Conservation (phyloP, 2,113 vertebrate genomes). For the Cisticola juncidis region DNA sequence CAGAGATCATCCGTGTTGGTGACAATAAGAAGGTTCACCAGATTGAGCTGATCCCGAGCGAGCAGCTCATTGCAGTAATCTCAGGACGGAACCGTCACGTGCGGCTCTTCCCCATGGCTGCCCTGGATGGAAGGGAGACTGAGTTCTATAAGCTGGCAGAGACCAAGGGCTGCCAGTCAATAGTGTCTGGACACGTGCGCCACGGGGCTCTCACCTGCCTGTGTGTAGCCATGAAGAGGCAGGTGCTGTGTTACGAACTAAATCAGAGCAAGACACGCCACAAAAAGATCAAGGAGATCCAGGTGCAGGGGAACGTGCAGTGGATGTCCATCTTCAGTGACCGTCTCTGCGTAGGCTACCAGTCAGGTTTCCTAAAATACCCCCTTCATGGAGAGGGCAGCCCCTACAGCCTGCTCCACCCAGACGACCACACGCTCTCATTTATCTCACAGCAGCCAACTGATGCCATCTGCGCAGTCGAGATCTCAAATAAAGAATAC, state of each 20-base stretch:
- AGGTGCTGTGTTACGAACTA: conserved; percentile 94
- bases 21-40: conserved; percentile 98
- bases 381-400: conserved; percentile 84
- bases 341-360: conserved; percentile 91
- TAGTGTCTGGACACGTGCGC: conserved; percentile 86
- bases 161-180: conserved; percentile 91
- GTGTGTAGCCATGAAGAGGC: conserved; percentile 95
- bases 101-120: conserved; percentile 89
- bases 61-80: conserved; percentile 94
- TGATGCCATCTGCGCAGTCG: conserved; percentile 94
- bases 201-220: conserved; percentile 87
- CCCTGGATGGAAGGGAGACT: conserved; percentile 89
- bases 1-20: conserved; percentile 95
- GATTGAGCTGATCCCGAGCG: conserved; percentile 88
- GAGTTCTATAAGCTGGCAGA: conserved; percentile 93
- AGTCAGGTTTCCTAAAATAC: conserved; percentile 91
- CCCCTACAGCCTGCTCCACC: conserved; percentile 87
- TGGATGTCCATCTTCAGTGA: conserved; percentile 96
- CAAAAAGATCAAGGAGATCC: conserved; percentile 91
- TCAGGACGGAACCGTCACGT: conserved; percentile 96
- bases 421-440: conserved; percentile 91
- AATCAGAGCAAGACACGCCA: conserved; percentile 91
- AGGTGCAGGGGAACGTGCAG: conserved; percentile 88
- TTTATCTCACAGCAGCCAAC: conserved; percentile 90
- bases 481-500: conserved; percentile 95